phyloP scores from a whole-genome alignment of 2,888 invertebrate genomes.

The Cataglyphis rosenhaueri region DNA sequence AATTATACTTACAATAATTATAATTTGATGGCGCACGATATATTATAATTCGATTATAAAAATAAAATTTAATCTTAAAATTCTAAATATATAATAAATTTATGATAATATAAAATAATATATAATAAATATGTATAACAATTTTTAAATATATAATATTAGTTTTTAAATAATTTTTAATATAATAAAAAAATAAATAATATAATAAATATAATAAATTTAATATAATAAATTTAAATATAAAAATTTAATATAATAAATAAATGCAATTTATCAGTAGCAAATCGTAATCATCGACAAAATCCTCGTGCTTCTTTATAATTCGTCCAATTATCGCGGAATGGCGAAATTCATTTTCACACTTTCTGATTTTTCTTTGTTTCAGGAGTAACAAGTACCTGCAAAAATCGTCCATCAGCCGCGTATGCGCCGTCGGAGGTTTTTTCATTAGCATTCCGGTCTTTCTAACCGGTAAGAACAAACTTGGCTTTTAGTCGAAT shows the following conservation, averaged over 20 bases:
- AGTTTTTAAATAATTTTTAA: too few relatives aligned
- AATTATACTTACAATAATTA: not conserved
- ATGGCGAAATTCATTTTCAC: slow-evolving; percentile 57
- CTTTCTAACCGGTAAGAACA: slow-evolving; percentile 93
- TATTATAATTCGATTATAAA: not conserved
- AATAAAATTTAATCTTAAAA: not conserved
- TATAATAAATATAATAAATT: too few relatives aligned
- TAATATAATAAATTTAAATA: too few relatives aligned
- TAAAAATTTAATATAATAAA: too few relatives aligned
- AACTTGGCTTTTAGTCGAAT: not conserved
- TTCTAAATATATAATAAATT: too few relatives aligned
- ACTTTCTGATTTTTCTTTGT: slow-evolving; percentile 79
- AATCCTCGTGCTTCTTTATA: slow-evolving; percentile 51
- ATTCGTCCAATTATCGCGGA: slow-evolving; percentile 65
- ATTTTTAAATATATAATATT: too few relatives aligned
- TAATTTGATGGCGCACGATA: too few relatives aligned
- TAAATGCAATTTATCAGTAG: too few relatives aligned
- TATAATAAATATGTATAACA: too few relatives aligned
- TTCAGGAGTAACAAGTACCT: slow-evolving; percentile 96
- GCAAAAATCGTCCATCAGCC: slow-evolving; percentile 95
- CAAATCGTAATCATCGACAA: slow-evolving; percentile 7
- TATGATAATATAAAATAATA: not conserved
- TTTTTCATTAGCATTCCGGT: slow-evolving; percentile 98
- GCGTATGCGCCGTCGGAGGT: slow-evolving; percentile 96
- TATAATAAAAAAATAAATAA: too few relatives aligned